Percentiles rank a stretch among this genome's conserved stretches.
phyloP scores from a whole-genome alignment of 2,797 vertebrate species.

The Danio albolineatus region DNA sequence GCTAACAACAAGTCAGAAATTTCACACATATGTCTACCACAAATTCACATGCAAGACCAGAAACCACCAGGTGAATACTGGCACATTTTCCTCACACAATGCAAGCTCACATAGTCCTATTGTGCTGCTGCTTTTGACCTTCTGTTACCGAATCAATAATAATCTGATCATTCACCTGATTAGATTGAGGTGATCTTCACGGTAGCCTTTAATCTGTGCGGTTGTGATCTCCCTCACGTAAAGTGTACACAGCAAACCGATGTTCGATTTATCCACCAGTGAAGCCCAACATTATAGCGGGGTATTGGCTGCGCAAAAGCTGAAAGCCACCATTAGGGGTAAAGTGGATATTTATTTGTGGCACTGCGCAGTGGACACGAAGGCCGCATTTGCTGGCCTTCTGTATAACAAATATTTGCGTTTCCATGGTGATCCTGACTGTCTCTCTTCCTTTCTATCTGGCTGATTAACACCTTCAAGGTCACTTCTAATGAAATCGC shows the following conservation, averaged over 20 bases:
- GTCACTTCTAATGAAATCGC: conserved; percentile 35
- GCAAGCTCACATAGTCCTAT: conserved; percentile 8
- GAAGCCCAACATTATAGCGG: conserved; percentile 50
- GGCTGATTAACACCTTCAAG: conserved; percentile 50
- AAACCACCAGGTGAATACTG: conserved; percentile 19
- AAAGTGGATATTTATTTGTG: conserved; percentile 44
- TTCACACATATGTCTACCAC: background rate
- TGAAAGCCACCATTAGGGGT: conserved; percentile 47
- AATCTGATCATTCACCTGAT: conserved; percentile 54
- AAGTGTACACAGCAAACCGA: conserved; percentile 75
- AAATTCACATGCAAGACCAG: background rate
- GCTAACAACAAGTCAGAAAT: background rate
- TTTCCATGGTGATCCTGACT: conserved; percentile 45
- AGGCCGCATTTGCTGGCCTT: conserved; percentile 48
- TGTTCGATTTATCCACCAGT: conserved; percentile 72
- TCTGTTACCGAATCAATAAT: conserved; percentile 53
- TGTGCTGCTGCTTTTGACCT: conserved; percentile 52
- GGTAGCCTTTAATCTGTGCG: conserved; percentile 55
- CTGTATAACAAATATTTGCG: conserved; percentile 50
- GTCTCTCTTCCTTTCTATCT: conserved; percentile 43
- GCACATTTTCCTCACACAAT: background rate
- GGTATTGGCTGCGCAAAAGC: conserved; percentile 34
- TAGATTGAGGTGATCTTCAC: conserved; percentile 52
- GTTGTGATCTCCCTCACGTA: conserved; percentile 73
- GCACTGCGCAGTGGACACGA: conserved; percentile 15